Percentiles rank a stretch among this genome's conserved stretches.
These are phyloP conservation scores for Penaeus vannamei DNA, from an alignment of 1,140 invertebrate genomes.

Conservation along the genomic window DNA sequence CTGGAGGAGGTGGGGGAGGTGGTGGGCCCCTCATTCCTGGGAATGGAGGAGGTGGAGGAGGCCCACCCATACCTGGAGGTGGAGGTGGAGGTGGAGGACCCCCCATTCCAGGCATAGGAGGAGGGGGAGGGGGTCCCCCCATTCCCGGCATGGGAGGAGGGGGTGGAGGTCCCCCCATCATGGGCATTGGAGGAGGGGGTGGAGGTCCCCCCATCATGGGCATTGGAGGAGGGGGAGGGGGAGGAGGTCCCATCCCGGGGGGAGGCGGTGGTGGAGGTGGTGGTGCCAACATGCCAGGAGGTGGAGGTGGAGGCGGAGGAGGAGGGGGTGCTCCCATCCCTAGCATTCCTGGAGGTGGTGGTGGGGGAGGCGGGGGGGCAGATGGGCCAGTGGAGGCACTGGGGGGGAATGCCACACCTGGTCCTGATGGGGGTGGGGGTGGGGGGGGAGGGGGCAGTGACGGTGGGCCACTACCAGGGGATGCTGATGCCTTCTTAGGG, in stretches of 20 bases:
- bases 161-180: conserved; percentile 46
- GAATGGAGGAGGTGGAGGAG: conserved; percentile 70
- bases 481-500: background rate
- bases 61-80: conserved; percentile 47
- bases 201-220: conserved; percentile 62
- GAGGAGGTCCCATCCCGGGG: conserved; percentile 5
- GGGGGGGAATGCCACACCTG: conserved; percentile 39
- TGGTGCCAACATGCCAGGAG: conserved; percentile 28
- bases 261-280: conserved; percentile 42
- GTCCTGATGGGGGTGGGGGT: conserved; percentile 67
- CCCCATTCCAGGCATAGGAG: conserved; percentile 56
- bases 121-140: conserved; percentile 63
- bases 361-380: conserved; percentile 6
- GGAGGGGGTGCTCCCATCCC: conserved; percentile 32
- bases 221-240: conserved; percentile 69
- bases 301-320: conserved; percentile 12
- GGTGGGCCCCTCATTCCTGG: conserved; percentile 72
- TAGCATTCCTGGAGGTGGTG: conserved; percentile 18
- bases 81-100: conserved; percentile 65
- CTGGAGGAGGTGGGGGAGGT: conserved; percentile 70
- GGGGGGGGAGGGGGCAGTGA: conserved; percentile 38
- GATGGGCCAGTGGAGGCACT: background rate
- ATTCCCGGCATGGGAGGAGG: conserved; percentile 69
- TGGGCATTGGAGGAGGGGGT: conserved; percentile 34
- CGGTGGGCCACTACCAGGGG: conserved; percentile 2